Conservation (phyloP, 2,888 invertebrate genomes). For the Cataglyphis albicans region DNA sequence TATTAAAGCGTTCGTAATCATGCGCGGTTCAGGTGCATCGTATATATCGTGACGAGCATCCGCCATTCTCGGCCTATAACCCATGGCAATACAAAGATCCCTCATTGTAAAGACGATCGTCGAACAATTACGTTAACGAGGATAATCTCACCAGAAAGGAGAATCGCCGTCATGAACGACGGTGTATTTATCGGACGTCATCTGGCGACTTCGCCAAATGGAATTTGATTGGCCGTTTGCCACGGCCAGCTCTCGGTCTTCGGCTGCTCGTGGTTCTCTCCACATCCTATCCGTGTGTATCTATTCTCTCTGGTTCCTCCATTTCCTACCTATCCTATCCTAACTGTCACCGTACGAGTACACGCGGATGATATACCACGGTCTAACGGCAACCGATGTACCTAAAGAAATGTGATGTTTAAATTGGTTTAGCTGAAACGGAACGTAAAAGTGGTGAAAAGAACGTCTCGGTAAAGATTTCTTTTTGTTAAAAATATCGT, state of each 20-base stretch:
- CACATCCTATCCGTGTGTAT: conserved; percentile 59
- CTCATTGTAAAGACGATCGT: conserved; percentile 50
- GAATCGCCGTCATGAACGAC: conserved; percentile 58
- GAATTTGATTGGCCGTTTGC: conserved; percentile 81
- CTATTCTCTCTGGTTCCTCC: conserved; percentile 70
- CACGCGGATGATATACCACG: conserved; percentile 61
- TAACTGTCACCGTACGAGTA: conserved; percentile 65
- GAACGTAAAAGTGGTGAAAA: conserved; percentile 3
- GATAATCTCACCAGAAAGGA: conserved; percentile 58
- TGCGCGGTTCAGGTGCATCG: conserved; percentile 21
- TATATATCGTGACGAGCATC: conserved; percentile 28
- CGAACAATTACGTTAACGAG: conserved; percentile 58
- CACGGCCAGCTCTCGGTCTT: conserved; percentile 74
- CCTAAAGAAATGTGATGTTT: conserved; percentile 45
- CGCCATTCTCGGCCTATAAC: conserved; percentile 47
- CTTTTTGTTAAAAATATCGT: neutral
- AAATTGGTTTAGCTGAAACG: conserved; percentile 22
- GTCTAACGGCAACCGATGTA: conserved; percentile 59
- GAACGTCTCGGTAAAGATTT: conserved; percentile 29
- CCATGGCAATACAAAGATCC: conserved; percentile 32
- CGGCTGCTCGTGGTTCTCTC: conserved; percentile 46
- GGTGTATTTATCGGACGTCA: conserved; percentile 74
- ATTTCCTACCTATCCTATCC: conserved; percentile 70
- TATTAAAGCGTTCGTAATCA: conserved; percentile 26
- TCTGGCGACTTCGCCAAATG: conserved; percentile 72